Percentiles rank a stretch among this genome's conserved stretches.
Evolutionary conservation across 2,113 vertebrate species (phyloP).

Genomic region (Sceloporus tristichus): DNA sequence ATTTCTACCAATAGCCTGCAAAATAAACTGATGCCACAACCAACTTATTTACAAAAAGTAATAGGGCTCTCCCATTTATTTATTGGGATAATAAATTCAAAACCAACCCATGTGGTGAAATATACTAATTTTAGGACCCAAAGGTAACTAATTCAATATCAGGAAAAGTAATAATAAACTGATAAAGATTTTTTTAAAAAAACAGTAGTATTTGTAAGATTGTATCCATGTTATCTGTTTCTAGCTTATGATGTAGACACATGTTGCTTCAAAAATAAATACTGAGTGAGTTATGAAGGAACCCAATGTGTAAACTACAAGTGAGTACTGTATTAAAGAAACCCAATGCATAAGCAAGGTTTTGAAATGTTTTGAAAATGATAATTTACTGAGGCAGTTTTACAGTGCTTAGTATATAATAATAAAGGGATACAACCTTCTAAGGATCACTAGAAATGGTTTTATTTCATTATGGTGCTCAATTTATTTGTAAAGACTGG

Average conservation of each 20-base stretch:
- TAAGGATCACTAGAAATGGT: slow-evolving; percentile 2
- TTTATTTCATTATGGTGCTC: slow-evolving; percentile 5
- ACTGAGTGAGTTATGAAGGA: background rate
- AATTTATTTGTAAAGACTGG: background rate
- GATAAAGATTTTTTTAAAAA: no score
- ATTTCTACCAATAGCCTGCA: background rate
- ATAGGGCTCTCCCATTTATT: background rate
- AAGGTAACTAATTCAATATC: no score
- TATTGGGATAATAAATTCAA: background rate
- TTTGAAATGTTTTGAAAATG: background rate
- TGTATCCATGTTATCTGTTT: background rate
- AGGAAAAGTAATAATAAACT: no score
- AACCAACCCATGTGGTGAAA: no score
- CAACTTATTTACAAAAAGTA: background rate
- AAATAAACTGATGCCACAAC: background rate
- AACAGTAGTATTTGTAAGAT: no score
- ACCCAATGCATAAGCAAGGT: background rate
- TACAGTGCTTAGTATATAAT: background rate
- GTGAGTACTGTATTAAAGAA: no score
- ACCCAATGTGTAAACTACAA: no score
- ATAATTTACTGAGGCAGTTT: background rate
- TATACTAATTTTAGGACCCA: no score
- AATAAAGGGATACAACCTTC: background rate
- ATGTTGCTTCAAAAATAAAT: background rate
- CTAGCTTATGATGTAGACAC: background rate